Base-by-base conservation (phyloP, 2,113 vertebrate genomes). In the Spermophilus dauricus region DNA sequence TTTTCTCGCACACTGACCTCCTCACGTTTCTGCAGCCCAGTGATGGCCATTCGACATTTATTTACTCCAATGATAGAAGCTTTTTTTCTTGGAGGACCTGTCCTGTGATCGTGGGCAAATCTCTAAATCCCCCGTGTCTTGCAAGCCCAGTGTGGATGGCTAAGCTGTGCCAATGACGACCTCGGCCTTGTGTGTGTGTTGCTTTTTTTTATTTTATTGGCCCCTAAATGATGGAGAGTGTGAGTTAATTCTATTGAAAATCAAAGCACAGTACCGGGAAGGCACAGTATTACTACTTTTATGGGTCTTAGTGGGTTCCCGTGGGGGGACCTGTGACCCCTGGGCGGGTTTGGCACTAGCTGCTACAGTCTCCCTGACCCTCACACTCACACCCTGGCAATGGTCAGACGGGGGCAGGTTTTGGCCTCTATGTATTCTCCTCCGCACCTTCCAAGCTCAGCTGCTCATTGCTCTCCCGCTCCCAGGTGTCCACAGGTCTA, bases 201-300 rank as follows among this genome's bases (percentile, higher is more conserved):
- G 12, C 70, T 81, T 90, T 87, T 63, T 42, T 92, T 92, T 70
- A 56, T 95, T 89, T 89, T 75, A 87, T 95, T 67, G 72, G 78
- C 20, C 6, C 0, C 0, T 37, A 78, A 94, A 77, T 18, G 6
- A 77, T 61, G 0, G 3, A 67, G 53, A 32, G 63, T 45, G 0
- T 53, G 89, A 92, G 84, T 89, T 80, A 51, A 86, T 83, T 75
- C 67, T 34, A 18, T 8, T 88, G 85, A 67, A 73, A 86, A 77
- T 84, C 72, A 77, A 84, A 86, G 84, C 2, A 0, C 42, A 34
- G 2, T 58, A 20, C 39, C 20, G 16, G 65, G 89, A 88, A 39
- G 76, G 77, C 20, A 3, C n/a, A 8, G 56, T 34, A 5, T 78
- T 61, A 56, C 20, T n/a, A 39, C 81, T 67, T 76, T 92, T 67